These are phyloP conservation scores for Theocolax elegans DNA, from an alignment of 1,140 invertebrate genomes.

Conservation along the genomic window DNA sequence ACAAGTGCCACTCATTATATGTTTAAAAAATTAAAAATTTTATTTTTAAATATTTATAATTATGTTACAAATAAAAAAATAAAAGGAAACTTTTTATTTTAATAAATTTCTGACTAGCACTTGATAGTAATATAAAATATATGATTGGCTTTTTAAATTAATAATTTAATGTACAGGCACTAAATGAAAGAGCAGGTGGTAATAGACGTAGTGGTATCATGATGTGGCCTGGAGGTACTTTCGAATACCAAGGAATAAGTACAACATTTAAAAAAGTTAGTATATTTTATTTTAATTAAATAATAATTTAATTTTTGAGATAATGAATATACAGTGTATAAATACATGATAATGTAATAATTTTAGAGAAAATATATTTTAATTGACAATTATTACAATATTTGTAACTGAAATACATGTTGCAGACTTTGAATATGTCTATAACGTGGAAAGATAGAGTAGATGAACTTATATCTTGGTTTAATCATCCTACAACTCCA, in stretches of 20 bases:
- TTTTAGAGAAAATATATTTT: too few species aligned
- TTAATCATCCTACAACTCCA: conserved; percentile 69
- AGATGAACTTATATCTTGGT: conserved; percentile 75
- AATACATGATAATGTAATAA: too few species aligned
- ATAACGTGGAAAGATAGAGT: conserved; percentile 70
- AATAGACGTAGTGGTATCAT: conserved; percentile 69
- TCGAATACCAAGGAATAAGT: conserved; percentile 62
- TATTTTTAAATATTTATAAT: not conserved
- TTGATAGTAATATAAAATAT: too few species aligned
- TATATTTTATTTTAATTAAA: conserved; percentile 10
- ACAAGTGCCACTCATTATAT: conserved; percentile 16
- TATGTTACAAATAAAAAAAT: too few species aligned
- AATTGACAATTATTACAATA: not conserved
- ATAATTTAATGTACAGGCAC: conserved; percentile 61
- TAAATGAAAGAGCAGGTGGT: conserved; percentile 68
- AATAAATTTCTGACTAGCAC: too few species aligned
- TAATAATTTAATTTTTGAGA: not conserved
- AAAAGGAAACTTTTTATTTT: too few species aligned
- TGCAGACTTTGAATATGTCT: conserved; percentile 66
- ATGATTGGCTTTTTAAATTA: not conserved
- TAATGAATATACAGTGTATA: too few species aligned
- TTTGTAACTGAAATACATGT: conserved; percentile 32
- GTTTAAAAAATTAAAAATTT: not conserved
- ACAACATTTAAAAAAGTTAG: conserved; percentile 58
- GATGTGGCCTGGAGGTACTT: conserved; percentile 73